These are phyloP conservation scores for Emydura subglobosa DNA, from an alignment of 2,113 vertebrate species.

Conservation along the genomic window DNA sequence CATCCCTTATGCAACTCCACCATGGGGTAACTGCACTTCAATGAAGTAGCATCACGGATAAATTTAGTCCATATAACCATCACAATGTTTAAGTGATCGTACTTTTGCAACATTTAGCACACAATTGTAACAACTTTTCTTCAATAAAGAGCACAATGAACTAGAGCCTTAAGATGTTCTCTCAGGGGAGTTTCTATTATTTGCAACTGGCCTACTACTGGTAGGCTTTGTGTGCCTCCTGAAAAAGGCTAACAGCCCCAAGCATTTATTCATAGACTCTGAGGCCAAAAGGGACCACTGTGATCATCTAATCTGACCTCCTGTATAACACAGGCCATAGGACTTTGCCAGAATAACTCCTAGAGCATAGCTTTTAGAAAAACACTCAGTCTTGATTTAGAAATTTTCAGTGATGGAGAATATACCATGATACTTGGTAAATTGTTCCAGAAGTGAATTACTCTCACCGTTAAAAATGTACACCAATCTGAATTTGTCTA, in stretches of 20 bases:
- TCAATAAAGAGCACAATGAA: not conserved
- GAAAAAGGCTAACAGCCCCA: not conserved
- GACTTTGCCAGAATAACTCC: too few species aligned
- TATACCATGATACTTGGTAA: too few species aligned
- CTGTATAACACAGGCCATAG: too few species aligned
- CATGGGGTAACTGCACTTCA: not conserved
- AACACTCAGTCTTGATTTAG: too few species aligned
- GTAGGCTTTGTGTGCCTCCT: not conserved
- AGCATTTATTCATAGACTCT: not conserved
- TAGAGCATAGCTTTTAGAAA: too few species aligned
- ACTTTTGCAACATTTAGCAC: not conserved
- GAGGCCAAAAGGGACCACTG: too few species aligned
- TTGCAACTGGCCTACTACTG: not conserved
- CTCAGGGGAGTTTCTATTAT: too few species aligned
- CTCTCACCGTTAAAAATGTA: too few species aligned
- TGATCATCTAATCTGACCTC: too few species aligned
- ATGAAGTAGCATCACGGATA: not conserved
- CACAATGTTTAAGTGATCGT: not conserved
- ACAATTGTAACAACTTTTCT: not conserved
- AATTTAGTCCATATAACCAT: not conserved
- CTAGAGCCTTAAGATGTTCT: not conserved
- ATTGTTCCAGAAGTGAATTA: too few species aligned
- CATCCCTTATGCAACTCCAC: not conserved
- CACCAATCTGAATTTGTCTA: too few species aligned
- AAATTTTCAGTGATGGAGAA: too few species aligned